phyloP scores from a whole-genome alignment of 2,797 vertebrate genomes.

The Valencia hispanica region DNA sequence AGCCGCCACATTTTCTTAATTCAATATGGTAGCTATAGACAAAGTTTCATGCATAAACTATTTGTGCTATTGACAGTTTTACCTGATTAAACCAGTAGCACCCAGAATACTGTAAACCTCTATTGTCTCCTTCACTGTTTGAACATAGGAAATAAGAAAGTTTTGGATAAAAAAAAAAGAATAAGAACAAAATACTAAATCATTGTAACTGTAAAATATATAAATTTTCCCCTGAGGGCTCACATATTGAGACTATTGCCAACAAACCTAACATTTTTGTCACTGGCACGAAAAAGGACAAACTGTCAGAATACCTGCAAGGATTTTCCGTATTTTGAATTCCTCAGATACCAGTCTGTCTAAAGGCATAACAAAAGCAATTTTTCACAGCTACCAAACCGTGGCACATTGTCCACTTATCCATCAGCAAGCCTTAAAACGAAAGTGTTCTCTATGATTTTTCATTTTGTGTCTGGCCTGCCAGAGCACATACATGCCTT shows the following conservation, averaged over 20 bases:
- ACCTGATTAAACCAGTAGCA: too few relatives aligned
- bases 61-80: too few relatives aligned
- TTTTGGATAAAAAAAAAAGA: not conserved
- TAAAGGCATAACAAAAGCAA: constrained; percentile 57
- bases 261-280: constrained; percentile 23
- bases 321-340: constrained; percentile 64
- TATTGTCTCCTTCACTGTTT: not conserved
- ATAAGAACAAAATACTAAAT: not conserved
- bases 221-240: not conserved
- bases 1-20: too few relatives aligned
- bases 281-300: constrained; percentile 29
- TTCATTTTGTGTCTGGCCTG: constrained; percentile 47
- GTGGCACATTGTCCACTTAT: constrained; percentile 73
- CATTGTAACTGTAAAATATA: not conserved
- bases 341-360: constrained; percentile 68
- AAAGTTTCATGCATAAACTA: too few relatives aligned
- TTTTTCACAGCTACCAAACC: constrained; percentile 74
- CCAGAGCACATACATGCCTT: constrained; percentile 31
- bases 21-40: too few relatives aligned
- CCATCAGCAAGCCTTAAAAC: constrained; percentile 63
- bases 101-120: not conserved
- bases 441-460: constrained; percentile 66
- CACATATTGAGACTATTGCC: not conserved
- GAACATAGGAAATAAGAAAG: not conserved
- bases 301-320: constrained; percentile 50